Conservation (phyloP, 1,140 invertebrate genomes). For the Drosophila chauvacae region DNA sequence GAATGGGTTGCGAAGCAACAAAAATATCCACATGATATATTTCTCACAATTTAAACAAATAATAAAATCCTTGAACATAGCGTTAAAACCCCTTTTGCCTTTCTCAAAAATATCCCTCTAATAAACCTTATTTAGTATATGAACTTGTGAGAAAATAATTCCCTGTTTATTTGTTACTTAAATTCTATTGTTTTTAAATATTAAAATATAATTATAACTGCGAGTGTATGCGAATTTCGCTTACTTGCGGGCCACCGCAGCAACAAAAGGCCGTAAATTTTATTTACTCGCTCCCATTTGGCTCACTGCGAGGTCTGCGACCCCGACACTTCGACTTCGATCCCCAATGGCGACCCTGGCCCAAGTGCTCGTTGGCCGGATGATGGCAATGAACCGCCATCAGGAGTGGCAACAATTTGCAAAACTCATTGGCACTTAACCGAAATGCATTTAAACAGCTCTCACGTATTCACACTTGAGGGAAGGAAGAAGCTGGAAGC, state of each 20-base stretch:
- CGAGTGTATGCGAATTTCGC: conserved; percentile 32
- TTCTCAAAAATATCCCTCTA: background rate
- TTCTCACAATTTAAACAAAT: background rate
- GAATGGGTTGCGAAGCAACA: background rate
- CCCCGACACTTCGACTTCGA: conserved; percentile 3
- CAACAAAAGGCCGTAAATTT: conserved; percentile 81
- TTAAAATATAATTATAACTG: background rate
- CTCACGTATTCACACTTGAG: conserved; percentile 22
- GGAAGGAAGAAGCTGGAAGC: background rate
- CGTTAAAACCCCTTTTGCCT: fast-evolving
- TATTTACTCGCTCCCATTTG: conserved; percentile 76
- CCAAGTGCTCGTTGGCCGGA: conserved; percentile 1
- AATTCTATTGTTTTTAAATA: too few relatives aligned
- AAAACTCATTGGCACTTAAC: conserved; percentile 38
- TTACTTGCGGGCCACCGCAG: conserved; percentile 66
- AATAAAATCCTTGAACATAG: background rate
- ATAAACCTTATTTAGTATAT: background rate
- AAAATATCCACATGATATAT: background rate
- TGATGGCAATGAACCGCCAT: conserved; percentile 40
- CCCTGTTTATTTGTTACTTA: too few relatives aligned
- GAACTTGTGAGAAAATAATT: too few relatives aligned
- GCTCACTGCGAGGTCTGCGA: conserved; percentile 19
- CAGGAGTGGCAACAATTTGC: conserved; percentile 31
- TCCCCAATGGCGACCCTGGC: background rate
- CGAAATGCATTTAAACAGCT: conserved; percentile 38